Base-by-base conservation (phyloP, 2,797 vertebrate species). In the Enteromius mattozi region DNA sequence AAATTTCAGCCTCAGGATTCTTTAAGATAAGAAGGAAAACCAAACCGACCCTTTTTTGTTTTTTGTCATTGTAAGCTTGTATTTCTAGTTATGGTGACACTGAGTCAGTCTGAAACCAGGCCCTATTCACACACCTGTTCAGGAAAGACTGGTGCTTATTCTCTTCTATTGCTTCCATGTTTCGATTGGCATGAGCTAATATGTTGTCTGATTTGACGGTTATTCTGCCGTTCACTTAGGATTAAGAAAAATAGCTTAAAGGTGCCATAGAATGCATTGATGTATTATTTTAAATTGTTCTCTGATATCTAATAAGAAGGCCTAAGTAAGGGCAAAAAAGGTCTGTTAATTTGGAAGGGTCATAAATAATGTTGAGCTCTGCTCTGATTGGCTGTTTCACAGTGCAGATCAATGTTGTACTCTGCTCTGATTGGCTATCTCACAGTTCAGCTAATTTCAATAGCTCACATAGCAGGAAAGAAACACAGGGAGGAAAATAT, bases 111-210 rank as follows among this genome's bases (percentile, higher is more conserved):
- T 81, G 24, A 71, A 42, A 30, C 27, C 61, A 49, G 2, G 19
- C 27, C 2, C 33, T 37, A 63, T 30, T 35, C 45, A 74, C 80
- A 74, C 80, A 82, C 70, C 70, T 75, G 80, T 65, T 75, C 80
- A 75, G 56, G 80, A 82, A 82, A 74, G 30, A 75, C 80, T 17
- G 69, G 80, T 30, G 9, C 40, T 72, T 74, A 49, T 49, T 82
- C 2, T 80, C 27, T 47, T 12, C 4, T 7, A n/a, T 13, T n/a
- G 71, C 3, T 65, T 65, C 17, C 17, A 19, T 54, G 21, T 37
- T 77, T 59, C n/a, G 13, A 16, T 56, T 56, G 51, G 6, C 19
- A 75, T 24, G 19, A 77, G 19, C 37, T 70, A 9, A n/a, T 59
- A 7, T 42, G 66, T 70, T 6, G 1, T 14, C 35, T 59, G 51